Conservation (phyloP, 2,888 invertebrate species). For the Caenorhabditis doughertyi region DNA sequence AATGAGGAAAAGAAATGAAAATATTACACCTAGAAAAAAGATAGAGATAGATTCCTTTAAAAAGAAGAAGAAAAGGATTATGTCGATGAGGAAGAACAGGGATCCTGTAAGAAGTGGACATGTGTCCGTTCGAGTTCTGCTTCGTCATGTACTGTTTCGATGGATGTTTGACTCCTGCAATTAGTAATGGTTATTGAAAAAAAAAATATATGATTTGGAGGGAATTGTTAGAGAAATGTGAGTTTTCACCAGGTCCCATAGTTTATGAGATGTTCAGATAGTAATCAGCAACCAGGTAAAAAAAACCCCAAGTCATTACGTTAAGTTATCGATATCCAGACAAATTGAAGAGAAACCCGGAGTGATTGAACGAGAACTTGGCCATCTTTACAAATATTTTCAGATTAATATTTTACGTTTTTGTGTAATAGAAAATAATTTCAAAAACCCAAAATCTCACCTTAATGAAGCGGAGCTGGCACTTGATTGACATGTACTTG, state of each 20-base stretch:
- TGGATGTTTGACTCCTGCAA: constrained; percentile 71
- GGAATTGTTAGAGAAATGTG: not conserved
- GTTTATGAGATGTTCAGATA: not conserved
- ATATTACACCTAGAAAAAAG: constrained; percentile 41
- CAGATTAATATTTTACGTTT: not conserved
- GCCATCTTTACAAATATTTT: constrained; percentile 18
- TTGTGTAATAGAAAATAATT: not conserved
- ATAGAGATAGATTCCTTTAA: constrained; percentile 13
- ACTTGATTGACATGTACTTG: constrained; percentile 62
- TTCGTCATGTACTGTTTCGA: constrained; percentile 70
- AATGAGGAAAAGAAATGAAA: constrained; percentile 4
- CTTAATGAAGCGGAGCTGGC: constrained; percentile 65
- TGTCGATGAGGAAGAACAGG: constrained; percentile 32
- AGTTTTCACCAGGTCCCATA: not conserved
- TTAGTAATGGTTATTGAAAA: no score
- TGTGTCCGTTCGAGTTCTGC: constrained; percentile 57
- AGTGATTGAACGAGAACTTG: constrained; percentile 37
- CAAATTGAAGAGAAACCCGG: constrained; percentile 20
- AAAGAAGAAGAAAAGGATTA: constrained; percentile 23
- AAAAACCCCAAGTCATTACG: constrained; percentile 6
- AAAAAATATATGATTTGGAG: not conserved
- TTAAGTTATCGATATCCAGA: constrained; percentile 14
- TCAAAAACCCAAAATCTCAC: constrained; percentile 28
- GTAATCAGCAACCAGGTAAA: constrained; percentile 3
- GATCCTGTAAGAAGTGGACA: constrained; percentile 46